phyloP scores from a whole-genome alignment of 2,888 invertebrate species.

The Balanococcus diminutus region DNA sequence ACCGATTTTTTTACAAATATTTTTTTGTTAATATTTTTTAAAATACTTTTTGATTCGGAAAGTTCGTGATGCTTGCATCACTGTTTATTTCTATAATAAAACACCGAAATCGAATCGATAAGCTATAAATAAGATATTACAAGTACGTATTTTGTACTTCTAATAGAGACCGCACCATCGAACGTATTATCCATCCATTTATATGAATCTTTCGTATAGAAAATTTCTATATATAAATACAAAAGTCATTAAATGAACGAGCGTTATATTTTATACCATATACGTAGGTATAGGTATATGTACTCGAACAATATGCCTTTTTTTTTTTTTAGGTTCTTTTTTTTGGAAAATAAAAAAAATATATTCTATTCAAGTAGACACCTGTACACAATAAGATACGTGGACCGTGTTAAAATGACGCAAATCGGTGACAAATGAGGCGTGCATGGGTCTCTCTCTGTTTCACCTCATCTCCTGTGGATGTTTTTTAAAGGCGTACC shows the following conservation, averaged over 20 bases:
- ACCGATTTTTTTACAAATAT: too few species aligned
- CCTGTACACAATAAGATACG: slow-evolving; percentile 50
- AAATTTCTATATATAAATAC: slow-evolving; percentile 14
- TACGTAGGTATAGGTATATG: background rate
- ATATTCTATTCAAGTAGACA: slow-evolving; percentile 46
- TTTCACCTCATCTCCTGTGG: background rate
- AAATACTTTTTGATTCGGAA: too few species aligned
- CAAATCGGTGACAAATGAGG: slow-evolving; percentile 53
- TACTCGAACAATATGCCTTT: slow-evolving; percentile 35
- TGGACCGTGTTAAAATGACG: slow-evolving; percentile 48
- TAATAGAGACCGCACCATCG: background rate
- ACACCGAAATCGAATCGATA: slow-evolving; percentile 42
- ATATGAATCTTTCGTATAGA: background rate
- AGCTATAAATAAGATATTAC: slow-evolving; percentile 50
- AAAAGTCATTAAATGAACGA: slow-evolving; percentile 43
- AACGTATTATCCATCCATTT: background rate
- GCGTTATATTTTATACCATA: background rate
- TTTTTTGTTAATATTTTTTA: too few species aligned
- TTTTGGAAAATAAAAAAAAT: background rate
- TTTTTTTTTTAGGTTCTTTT: background rate
- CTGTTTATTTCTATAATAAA: slow-evolving; percentile 34
- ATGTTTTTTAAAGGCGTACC: background rate
- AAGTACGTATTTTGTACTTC: background rate
- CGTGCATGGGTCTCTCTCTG: slow-evolving; percentile 33
- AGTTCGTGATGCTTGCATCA: too few species aligned